A percentile compares a stretch with the other conserved stretches of the same genome.
These are phyloP conservation scores for Tychaedon coryphoeus DNA, from an alignment of 2,113 vertebrate species.

Conservation along the genomic window DNA sequence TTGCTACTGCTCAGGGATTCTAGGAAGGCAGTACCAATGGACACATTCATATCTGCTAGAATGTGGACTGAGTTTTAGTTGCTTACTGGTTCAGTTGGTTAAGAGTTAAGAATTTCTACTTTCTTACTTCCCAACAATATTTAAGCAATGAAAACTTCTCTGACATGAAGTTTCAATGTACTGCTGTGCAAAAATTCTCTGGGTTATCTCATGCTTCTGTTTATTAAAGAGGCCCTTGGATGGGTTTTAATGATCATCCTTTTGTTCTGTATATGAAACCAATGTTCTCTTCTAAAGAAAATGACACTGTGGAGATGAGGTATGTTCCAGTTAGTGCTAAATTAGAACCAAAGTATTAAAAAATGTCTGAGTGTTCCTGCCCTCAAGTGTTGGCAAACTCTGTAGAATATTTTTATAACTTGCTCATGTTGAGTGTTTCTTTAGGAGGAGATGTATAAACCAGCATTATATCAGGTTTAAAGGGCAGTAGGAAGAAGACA, in stretches of 20 bases:
- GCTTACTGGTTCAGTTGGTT: background rate
- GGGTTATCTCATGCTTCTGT: background rate
- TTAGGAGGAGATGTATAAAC: background rate
- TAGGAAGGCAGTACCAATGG: background rate
- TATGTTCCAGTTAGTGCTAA: background rate
- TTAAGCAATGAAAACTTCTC: background rate
- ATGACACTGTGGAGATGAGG: background rate
- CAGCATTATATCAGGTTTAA: background rate
- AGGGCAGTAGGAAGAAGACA: background rate
- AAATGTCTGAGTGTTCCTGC: background rate
- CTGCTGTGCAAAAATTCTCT: background rate
- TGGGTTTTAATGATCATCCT: background rate
- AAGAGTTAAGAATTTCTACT: background rate
- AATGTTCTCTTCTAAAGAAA: constrained; percentile 11
- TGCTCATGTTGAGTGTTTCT: background rate
- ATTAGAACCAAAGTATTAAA: constrained; percentile 7
- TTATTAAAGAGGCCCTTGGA: background rate
- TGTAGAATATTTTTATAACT: background rate
- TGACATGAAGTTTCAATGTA: background rate
- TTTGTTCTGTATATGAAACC: background rate
- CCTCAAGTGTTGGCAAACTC: background rate
- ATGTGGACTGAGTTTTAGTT: background rate
- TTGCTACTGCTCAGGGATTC: background rate
- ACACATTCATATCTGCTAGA: background rate
- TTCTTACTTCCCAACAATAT: background rate